Evolutionary conservation across 2,113 vertebrate genomes (phyloP), one percentile per base, ranked within the genome.

Genomic region (Glaucomys volans): DNA sequence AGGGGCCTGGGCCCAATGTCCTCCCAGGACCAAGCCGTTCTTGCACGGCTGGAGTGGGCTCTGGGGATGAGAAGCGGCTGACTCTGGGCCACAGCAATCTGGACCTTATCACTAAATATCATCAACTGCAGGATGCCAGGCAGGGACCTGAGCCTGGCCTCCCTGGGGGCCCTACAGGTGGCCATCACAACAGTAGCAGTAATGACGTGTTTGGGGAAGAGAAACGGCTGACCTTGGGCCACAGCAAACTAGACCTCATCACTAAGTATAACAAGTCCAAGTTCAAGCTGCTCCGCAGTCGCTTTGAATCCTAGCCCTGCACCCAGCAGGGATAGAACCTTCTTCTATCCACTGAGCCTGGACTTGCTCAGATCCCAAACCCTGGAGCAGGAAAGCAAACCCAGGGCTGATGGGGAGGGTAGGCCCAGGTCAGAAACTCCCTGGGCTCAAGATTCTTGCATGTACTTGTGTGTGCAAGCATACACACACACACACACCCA

Each of bases 171-270:
- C 66, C 95, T 28, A 52, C 42, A 35, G 59, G 89, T 62, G 80
- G 87, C 59, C 96, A 96, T n/a, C 59, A 7, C 62, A 97, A 91
- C 13, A 85, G 97, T 26, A 95, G 35, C 52, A 94, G 75, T 91
- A 94, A 77, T 37, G 96, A 94, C 30, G 50, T 93, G 5, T 94
- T 69, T 77, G 89, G 72, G 76, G 97, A 98, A 0, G 98, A 99
- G 96, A 99, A 99, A 50, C 98, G 99, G 57, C 97, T 99, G 99
- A 99, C 99, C 8, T 97, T 99, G 24, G 99, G 99, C 47, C 99
- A 99, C 98, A 99, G 99, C 98, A 99, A 99, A 95, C 98, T 99
- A 97, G 99, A 99, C 98, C 98, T 99, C 95, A 99, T 99, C 95
- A 99, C 99, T 97, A 99, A 99, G 74, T 99, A 99, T 98, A 99